phyloP scores from a whole-genome alignment of 2,113 vertebrate genomes.

The Columba livia region DNA sequence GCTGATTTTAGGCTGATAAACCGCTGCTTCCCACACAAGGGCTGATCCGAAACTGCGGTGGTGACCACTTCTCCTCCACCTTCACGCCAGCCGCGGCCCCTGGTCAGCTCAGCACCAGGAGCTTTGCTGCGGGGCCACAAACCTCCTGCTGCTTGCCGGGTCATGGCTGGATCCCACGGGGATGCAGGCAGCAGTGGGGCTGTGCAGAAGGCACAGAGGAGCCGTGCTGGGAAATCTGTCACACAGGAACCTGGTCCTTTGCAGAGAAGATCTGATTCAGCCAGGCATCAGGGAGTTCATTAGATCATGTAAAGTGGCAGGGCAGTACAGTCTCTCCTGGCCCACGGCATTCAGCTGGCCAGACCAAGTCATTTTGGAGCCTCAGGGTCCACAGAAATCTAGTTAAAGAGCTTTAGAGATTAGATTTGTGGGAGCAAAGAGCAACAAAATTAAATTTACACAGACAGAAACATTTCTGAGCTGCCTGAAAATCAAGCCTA shows the following conservation, averaged over 20 bases:
- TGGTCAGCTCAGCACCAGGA: fast-evolving
- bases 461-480: not conserved
- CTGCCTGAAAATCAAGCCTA: not conserved
- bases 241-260: not conserved
- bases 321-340: not conserved
- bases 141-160: not conserved
- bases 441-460: not conserved
- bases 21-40: not conserved
- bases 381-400: not conserved
- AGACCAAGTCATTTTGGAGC: not conserved
- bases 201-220: not conserved
- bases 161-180: not conserved
- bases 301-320: fast-evolving
- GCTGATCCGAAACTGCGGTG: not conserved
- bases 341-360: not conserved
- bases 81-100: not conserved
- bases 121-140: not conserved
- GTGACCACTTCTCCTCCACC: not conserved
- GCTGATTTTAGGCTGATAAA: not conserved
- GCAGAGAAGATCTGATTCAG: not conserved
- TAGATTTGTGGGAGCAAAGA: conserved; percentile 6
- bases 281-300: not conserved
- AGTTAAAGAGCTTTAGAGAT: not conserved
- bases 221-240: not conserved
- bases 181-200: not conserved